Evolutionary conservation across 2,797 vertebrate genomes (phyloP), one percentile per base, ranked within the genome.

Genomic region (Melanotaenia boesemani): DNA sequence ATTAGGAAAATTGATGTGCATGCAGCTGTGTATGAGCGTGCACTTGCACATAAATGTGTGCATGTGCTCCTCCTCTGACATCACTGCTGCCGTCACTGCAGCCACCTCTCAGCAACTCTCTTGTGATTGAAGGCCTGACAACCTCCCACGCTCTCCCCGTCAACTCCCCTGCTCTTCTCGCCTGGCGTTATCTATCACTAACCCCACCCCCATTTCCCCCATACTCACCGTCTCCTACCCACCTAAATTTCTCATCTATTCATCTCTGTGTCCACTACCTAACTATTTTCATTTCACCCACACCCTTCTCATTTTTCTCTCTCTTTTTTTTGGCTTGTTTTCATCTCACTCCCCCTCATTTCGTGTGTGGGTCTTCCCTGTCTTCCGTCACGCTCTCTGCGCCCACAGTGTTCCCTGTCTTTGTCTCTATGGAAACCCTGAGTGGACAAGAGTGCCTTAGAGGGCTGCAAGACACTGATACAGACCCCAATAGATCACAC

Each of bases 341-440:
- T 84, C 56, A 81, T 87, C 70, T 80, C 85, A 81, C 82, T 76
- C 81, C 86, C 82, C 77, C 85, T 83, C 83, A 36, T 87, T 91
- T 57, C 62, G 44, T 70, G 89, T 88, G 90, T 90, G 87, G 91
- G 91, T 93, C 87, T 90, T 91, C 89, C 91, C 88, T 93, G 86
- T 85, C 77, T 79, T 88, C 83, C 72, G 80, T 89, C 86, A 84
- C 81, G 86, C 85, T 90, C 83, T 76, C 80, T 80, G 79, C 67
- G 26, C 72, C 86, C 86, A 86, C 84, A 63, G 50, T 72, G 81
- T 79, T 81, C 84, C 74, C 84, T 76, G 81, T 86, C 86, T 87
- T 79, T 81, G 91, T 93, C 92, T 93, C 93, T 92, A 93, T 93
- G 93, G 93, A 91, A 93, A 93, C 92, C 86, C 85, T 0, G 67